Evolutionary conservation across 2,888 invertebrate genomes (phyloP).

Genomic region (Sinhomidia bicolor): DNA sequence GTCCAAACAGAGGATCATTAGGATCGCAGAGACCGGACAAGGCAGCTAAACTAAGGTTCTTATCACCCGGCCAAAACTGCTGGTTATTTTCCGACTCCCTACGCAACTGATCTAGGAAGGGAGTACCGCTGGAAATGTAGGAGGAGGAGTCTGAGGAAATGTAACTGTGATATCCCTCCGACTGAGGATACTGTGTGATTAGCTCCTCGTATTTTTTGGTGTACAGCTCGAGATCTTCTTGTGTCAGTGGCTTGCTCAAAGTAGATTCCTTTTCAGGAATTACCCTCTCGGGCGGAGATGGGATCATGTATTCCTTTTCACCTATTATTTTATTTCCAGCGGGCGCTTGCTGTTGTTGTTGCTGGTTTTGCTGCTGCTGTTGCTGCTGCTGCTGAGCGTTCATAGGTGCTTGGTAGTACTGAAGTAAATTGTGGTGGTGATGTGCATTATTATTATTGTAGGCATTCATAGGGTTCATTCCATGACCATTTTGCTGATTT

Average conservation of each 20-base stretch:
- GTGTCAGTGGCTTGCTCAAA: slow-evolving; percentile 83
- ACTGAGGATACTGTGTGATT: slow-evolving; percentile 86
- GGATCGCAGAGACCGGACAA: slow-evolving; percentile 74
- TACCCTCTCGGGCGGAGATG: slow-evolving; percentile 88
- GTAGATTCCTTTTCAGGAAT: slow-evolving; percentile 70
- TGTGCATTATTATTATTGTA: slow-evolving; percentile 60
- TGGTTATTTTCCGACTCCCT: slow-evolving; percentile 83
- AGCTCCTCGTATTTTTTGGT: slow-evolving; percentile 84
- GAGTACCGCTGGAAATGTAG: slow-evolving; percentile 83
- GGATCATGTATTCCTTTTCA: slow-evolving; percentile 86
- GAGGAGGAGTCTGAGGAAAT: slow-evolving; percentile 87
- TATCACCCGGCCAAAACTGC: slow-evolving; percentile 77
- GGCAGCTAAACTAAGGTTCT: slow-evolving; percentile 27
- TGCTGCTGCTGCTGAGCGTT: slow-evolving; percentile 35
- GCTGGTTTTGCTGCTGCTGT: neutral
- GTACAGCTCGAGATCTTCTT: slow-evolving; percentile 88
- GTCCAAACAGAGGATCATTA: slow-evolving; percentile 76
- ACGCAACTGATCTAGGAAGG: slow-evolving; percentile 87
- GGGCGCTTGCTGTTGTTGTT: neutral
- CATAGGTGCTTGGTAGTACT: slow-evolving; percentile 50
- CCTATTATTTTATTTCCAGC: slow-evolving; percentile 33
- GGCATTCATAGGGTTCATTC: neutral
- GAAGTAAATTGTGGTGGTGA: slow-evolving; percentile 56
- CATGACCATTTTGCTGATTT: slow-evolving; percentile 65
- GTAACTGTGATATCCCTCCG: slow-evolving; percentile 91